A percentile compares a stretch with the other conserved stretches of the same genome.
phyloP scores from a whole-genome alignment of 2,888 invertebrate genomes.

The Tortricodes alternella region DNA sequence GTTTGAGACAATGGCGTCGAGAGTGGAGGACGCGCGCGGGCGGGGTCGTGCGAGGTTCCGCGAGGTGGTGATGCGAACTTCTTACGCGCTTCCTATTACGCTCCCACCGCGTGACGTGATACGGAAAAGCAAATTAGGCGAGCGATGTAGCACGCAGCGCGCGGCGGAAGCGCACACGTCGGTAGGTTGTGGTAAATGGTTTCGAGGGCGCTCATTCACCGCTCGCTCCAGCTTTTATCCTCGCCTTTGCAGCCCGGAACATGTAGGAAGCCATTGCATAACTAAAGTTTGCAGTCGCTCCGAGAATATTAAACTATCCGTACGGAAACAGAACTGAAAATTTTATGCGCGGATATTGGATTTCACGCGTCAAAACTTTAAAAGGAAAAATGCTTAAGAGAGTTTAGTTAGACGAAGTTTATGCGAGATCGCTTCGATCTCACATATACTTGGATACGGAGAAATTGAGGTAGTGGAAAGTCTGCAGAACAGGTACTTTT shows the following conservation, averaged over 20 bases:
- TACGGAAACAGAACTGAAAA: constrained; percentile 30
- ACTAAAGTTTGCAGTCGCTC: constrained; percentile 18
- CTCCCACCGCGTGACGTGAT: background rate
- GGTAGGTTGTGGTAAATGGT: constrained; percentile 49
- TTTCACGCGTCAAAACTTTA: constrained; percentile 31
- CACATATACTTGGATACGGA: background rate
- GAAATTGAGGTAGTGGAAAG: constrained; percentile 3
- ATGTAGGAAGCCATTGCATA: constrained; percentile 30
- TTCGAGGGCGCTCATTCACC: constrained; percentile 47
- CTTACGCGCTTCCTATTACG: background rate
- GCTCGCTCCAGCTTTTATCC: constrained; percentile 43
- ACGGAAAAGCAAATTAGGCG: constrained; percentile 16
- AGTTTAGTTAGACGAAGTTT: constrained; percentile 24
- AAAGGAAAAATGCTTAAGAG: constrained; percentile 20
- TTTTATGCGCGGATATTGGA: constrained; percentile 30
- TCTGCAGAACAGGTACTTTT: background rate
- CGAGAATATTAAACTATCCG: constrained; percentile 30
- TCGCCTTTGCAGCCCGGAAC: constrained; percentile 36
- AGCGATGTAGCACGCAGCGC: constrained; percentile 39
- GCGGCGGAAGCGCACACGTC: constrained; percentile 39
- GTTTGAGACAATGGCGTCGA: constrained; percentile 53
- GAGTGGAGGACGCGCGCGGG: constrained; percentile 7
- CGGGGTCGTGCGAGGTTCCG: background rate
- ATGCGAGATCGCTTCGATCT: background rate
- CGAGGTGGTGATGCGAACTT: background rate